Base-by-base conservation (phyloP, 2,797 vertebrate species). In the Rhyacichthys aspro region DNA sequence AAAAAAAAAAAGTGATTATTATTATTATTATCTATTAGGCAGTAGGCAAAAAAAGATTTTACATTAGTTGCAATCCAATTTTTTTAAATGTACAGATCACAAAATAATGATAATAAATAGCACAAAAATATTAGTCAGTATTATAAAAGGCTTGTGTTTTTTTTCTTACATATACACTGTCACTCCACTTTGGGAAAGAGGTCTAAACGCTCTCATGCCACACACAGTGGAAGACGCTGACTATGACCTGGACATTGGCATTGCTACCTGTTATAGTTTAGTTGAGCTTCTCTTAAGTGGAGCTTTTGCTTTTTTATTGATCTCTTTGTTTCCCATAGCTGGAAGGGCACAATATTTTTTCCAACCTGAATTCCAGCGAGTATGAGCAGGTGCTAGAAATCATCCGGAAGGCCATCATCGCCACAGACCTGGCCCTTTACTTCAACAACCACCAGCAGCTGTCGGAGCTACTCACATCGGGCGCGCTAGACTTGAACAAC, bases 331-430 rank as follows among this genome's bases (percentile, higher is more conserved):
- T 93, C 93, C 94, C 90, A 88, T 94, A 99, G 98, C 91, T 99
- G 95, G 98, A 99, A 94, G 97, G 98, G 88, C 98, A 99, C 95
- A 99, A 98, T 94, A 96, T 99, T 94, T 99, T 99, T 94, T 97
- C 96, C 90, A 96, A 97, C 90, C 91, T 99, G 93, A 96, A 91
- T 92, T 98, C 97, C 93, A 94, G 86, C 1, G 97, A 99, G 81
- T 99, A 99, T 19, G 98, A 99, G 67, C 96, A 98, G 92, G 96
- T 99, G 75, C 91, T 99, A 32, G 98, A 99, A 91, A 98, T 99
- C 86, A 99, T 99, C 86, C 94, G 97, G 42, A 99, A 99, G 93
- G 97, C 98, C 91, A 99, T 99, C 90, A 98, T 99, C 0, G 98
- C 98, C 78, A 99, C 97, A 0, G 98, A 99, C 88, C 94, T 99